Evolutionary conservation across 2,797 vertebrate species (phyloP), one percentile per base, ranked within the genome.

Genomic region (Protosalanx chinensis): DNA sequence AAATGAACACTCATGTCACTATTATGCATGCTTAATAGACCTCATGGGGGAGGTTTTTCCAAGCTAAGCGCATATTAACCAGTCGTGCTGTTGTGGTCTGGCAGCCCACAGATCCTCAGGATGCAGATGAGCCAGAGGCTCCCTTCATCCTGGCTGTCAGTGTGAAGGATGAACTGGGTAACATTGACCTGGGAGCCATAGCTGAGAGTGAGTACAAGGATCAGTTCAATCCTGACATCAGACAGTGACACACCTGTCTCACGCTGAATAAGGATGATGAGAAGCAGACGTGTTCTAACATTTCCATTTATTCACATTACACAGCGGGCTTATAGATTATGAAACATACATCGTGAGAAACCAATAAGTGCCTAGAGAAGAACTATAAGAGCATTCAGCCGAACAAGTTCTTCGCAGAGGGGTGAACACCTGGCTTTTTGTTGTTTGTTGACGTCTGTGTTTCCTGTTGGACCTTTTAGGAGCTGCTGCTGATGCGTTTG

Each of bases 141-240:
- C 86, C 81, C 0, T 75, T 90, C 8, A 72, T 84, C 10, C 67
- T 77, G 29, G 90, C 88, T 0, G 82, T 89, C 57, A 86, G 82
- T 0, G 35, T 91, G 5, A 88, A 85, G 83, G 84, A 92, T 1
- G 82, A 86, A 12, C 74, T 78, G 0, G 88, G 87, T 7, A 81
- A 87, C 68, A 77, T 90, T 5, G 71, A 92, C 76, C 76, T 89
- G 56, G 79, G 67, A 3, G 85, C 86, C 70, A 85, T 88, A 10
- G 68, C 80, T 20, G 80, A 87, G 65, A 76, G 91, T 93, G 62
- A 86, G 90, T 72, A 23, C 27, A n/a, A 51, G 37, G 23, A 30
- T n/a, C 56, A 23, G 16, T 29, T 4, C 6, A 56, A 23, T 23
- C 53, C 13, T 41, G 13, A 51, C 29, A 6, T 61, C 20, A 29